These are phyloP conservation scores for Bembecia ichneumoniformis DNA, from an alignment of 2,888 invertebrate species.

Conservation along the genomic window DNA sequence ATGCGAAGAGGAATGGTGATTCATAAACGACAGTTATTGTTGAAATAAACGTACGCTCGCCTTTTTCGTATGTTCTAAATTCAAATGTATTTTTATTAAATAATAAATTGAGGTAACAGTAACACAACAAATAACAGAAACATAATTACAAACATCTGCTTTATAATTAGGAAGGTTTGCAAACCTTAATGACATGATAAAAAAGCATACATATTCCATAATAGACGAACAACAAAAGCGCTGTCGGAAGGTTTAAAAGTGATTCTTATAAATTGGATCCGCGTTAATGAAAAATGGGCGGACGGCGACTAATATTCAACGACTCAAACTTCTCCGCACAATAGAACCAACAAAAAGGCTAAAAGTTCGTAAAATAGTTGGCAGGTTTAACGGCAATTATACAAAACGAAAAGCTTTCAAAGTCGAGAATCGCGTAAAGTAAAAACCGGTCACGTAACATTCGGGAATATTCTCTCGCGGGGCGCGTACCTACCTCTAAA, in stretches of 20 bases:
- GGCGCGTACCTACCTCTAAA: constrained; percentile 20
- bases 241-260: constrained; percentile 34
- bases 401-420: constrained; percentile 55
- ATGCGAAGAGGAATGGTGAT: no score
- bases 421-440: constrained; percentile 55
- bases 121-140: no score
- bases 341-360: constrained; percentile 39
- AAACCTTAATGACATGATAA: constrained; percentile 18
- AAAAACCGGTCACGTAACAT: constrained; percentile 56
- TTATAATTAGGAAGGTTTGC: constrained; percentile 20
- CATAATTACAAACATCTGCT: constrained; percentile 24
- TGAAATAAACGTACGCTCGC: no score
- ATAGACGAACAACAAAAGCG: constrained; percentile 41
- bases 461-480: constrained; percentile 18
- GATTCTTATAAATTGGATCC: constrained; percentile 52
- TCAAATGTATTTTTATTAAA: no score
- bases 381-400: constrained; percentile 60
- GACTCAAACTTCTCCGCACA: constrained; percentile 33
- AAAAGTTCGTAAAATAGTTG: constrained; percentile 56
- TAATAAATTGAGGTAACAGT: no score
- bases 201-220: constrained; percentile 2
- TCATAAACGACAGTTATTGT: no score
- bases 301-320: constrained; percentile 36
- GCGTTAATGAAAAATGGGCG: constrained; percentile 63
- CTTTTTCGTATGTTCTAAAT: no score